A percentile compares a stretch with the other conserved stretches of the same genome.
Evolutionary conservation across 2,888 invertebrate species (phyloP).

Genomic region (Fragum whitleyi): DNA sequence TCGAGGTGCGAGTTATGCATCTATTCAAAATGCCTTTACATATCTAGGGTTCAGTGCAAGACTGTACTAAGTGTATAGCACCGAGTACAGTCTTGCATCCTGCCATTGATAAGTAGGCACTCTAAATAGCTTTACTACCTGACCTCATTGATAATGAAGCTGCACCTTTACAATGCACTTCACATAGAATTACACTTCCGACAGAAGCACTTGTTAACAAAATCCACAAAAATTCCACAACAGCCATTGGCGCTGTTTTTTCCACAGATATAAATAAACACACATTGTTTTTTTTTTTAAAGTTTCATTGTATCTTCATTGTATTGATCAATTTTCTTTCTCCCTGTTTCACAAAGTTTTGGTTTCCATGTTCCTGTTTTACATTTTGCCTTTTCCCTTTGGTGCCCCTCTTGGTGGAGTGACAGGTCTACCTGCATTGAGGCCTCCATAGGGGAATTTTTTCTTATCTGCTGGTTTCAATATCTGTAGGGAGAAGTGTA

Average conservation of each 20-base stretch:
- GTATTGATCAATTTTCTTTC: neutral
- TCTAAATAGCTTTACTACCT: no score
- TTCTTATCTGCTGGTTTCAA: constrained; percentile 99
- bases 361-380: neutral
- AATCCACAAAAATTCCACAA: neutral
- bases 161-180: neutral
- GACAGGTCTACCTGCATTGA: constrained; percentile 97
- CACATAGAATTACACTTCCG: neutral
- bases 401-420: constrained; percentile 93
- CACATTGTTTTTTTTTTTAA: constrained; percentile 1
- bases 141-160: no score
- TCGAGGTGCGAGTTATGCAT: no score
- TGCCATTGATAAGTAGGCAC: no score
- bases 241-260: neutral
- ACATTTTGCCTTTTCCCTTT: constrained; percentile 34
- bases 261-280: constrained; percentile 4
- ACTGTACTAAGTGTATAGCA: no score
- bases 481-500: constrained; percentile 89
- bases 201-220: neutral
- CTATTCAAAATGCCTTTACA: no score
- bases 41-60: no score
- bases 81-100: no score
- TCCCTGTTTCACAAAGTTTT: constrained; percentile 9
- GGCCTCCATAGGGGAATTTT: constrained; percentile 97
- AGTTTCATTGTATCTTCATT: constrained; percentile 1